A percentile compares a stretch with the other conserved stretches of the same genome.
phyloP scores from a whole-genome alignment of 2,888 invertebrate genomes.

The Dascillus cervinus region DNA sequence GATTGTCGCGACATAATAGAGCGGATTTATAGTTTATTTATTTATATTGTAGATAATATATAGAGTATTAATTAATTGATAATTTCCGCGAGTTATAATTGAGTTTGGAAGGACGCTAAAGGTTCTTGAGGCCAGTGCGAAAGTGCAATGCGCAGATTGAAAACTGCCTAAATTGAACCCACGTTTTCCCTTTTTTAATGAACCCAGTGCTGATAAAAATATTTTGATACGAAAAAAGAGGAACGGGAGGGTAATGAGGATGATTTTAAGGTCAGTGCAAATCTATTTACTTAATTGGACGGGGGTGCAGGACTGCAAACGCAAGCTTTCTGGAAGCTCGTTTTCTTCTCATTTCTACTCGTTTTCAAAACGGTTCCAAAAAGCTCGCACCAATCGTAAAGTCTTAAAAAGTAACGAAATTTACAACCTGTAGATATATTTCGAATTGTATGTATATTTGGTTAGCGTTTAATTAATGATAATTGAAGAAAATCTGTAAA shows the following conservation, averaged over 20 bases:
- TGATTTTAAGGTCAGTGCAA: slow-evolving; percentile 8
- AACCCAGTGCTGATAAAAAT: too few relatives aligned
- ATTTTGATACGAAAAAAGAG: too few relatives aligned
- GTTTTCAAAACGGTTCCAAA: slow-evolving; percentile 6
- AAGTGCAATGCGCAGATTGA: slow-evolving; percentile 35
- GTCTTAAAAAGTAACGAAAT: slow-evolving; percentile 6
- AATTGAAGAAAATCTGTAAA: slow-evolving; percentile 33
- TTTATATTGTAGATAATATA: slow-evolving; percentile 43
- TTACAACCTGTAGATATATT: slow-evolving; percentile 4
- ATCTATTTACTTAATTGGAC: slow-evolving; percentile 8
- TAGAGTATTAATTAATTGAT: slow-evolving; percentile 14
- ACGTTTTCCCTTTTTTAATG: too few relatives aligned
- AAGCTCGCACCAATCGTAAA: slow-evolving; percentile 5
- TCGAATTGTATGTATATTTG: slow-evolving; percentile 35
- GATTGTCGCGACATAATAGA: slow-evolving; percentile 31
- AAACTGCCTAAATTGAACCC: too few relatives aligned
- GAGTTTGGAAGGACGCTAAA: slow-evolving; percentile 25
- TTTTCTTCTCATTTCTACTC: too few relatives aligned
- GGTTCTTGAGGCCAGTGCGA: slow-evolving; percentile 40
- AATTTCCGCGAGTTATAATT: slow-evolving; percentile 22
- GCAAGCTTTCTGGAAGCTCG: too few relatives aligned
- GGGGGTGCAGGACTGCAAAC: too few relatives aligned
- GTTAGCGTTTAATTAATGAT: slow-evolving; percentile 26
- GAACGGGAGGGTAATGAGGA: too few relatives aligned
- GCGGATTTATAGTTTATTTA: slow-evolving; percentile 44